A percentile compares a stretch with the other conserved stretches of the same genome.
Evolutionary conservation across 2,113 vertebrate genomes (phyloP).

Genomic region (Triplophysa dalaica): DNA sequence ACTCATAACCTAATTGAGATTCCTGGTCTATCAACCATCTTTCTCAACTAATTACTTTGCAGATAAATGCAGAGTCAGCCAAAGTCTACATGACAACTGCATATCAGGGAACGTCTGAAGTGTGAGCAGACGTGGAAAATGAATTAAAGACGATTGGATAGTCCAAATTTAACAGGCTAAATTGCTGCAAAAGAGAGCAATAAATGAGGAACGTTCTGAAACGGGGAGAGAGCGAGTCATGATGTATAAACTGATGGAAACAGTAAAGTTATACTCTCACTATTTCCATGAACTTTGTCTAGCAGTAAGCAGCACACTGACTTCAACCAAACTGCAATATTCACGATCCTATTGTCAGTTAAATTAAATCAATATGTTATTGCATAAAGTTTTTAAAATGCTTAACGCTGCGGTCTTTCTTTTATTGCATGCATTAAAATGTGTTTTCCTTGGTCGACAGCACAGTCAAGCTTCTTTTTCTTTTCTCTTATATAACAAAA

Average conservation of each 20-base stretch:
- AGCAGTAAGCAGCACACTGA: conserved; percentile 27
- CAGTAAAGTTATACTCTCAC: conserved; percentile 30
- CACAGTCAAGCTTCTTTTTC: conserved; percentile 7
- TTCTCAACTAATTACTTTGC: conserved; percentile 3
- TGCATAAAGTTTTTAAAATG: conserved; percentile 35
- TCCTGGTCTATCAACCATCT: conserved; percentile 26
- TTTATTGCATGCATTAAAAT: background rate
- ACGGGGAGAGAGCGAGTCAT: conserved; percentile 23
- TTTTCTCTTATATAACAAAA: conserved; percentile 24
- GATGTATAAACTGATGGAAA: conserved; percentile 35
- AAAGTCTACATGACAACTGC: conserved; percentile 5
- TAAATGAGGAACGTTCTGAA: conserved; percentile 16
- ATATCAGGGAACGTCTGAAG: background rate
- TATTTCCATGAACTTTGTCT: conserved; percentile 48
- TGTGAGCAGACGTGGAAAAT: conserved; percentile 38
- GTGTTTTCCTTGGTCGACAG: conserved; percentile 18
- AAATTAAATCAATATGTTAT: conserved; percentile 24
- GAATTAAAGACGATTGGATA: conserved; percentile 36
- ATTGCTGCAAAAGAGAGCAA: conserved; percentile 3
- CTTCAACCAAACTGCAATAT: conserved; percentile 36
- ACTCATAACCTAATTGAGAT: conserved; percentile 25
- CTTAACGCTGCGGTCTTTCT: conserved; percentile 2
- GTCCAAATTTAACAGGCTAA: conserved; percentile 27
- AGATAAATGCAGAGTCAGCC: conserved; percentile 16
- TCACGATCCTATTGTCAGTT: conserved; percentile 19